Base-by-base conservation (phyloP, 2,888 invertebrate genomes). In the Gryllus longicercus region DNA sequence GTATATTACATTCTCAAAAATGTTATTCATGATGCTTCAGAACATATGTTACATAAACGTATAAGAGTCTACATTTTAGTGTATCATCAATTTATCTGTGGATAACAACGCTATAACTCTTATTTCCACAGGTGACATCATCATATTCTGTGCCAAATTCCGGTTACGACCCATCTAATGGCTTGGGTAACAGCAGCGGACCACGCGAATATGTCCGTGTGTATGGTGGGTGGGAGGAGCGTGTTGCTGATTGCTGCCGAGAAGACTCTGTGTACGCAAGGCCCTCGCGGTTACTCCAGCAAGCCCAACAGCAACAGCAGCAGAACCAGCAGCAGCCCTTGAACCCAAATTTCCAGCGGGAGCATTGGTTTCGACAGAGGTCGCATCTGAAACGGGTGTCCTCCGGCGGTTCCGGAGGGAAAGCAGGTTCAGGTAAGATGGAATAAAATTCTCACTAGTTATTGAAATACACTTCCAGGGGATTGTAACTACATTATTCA, bases 201-300 rank as follows among this genome's bases (percentile, higher is more conserved):
- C 87, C 83, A 74, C 87, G 88, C 49, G 88, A 90, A 83, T 92
- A 92, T 85, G 89, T 91, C 8, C 88, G 92, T 80, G 91, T 91
- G 2, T 92, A 92, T 85, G 89, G 90, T 0, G 91, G 91, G 50
- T 92, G 92, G 92, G 92, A 92, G 84, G 88, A 89, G 74, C 84
- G 89, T 80, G 85, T 88, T 21, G 82, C 82, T 49, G 83, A 84
- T 49, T 83, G 83, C 50, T 84, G 83, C 75, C 82, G 83, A 18
- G 83, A 83, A 74, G 83, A 83, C 49, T 83, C 83, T 16, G 82
- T 84, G 21, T 84, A 83, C 78, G 81, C 83, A 5, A 81, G 83
- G 14, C 81, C 83, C 11, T 49, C 77, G 2, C 63, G 63, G 63
- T 63, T 63, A 16, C 77, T 76, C 23, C 81, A 81, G 38, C 75